Evolutionary conservation across 2,888 invertebrate genomes (phyloP).

Genomic region (Drosophila histrio): DNA sequence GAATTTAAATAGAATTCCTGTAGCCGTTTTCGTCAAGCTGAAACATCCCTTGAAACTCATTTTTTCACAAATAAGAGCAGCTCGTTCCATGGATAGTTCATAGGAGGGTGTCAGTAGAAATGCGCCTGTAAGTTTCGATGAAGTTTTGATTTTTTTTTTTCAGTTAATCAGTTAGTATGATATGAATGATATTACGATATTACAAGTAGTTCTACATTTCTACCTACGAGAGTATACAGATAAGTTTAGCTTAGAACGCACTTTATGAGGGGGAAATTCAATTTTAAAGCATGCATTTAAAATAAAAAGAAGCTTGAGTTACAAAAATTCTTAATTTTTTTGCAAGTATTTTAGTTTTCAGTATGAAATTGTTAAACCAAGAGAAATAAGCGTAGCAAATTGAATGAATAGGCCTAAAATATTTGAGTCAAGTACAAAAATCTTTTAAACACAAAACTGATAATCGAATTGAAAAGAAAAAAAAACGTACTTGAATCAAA

Average conservation of each 20-base stretch:
- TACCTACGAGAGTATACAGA: too few relatives aligned
- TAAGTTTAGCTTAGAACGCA: not conserved
- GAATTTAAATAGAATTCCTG: conserved; percentile 94
- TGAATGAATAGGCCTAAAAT: too few relatives aligned
- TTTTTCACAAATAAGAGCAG: conserved; percentile 93
- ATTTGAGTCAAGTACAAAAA: too few relatives aligned
- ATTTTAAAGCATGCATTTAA: not conserved
- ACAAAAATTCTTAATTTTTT: too few relatives aligned
- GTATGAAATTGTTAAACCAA: too few relatives aligned
- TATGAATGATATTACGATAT: conserved; percentile 4
- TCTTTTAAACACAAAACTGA: too few relatives aligned
- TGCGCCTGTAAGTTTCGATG: conserved; percentile 85
- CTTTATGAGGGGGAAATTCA: not conserved
- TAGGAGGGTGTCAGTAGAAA: conserved; percentile 94
- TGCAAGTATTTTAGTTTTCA: too few relatives aligned
- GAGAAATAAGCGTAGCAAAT: too few relatives aligned
- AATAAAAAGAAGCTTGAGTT: not conserved
- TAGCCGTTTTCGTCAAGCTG: conserved; percentile 94
- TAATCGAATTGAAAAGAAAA: not conserved
- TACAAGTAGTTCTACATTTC: not conserved
- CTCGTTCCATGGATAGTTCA: conserved; percentile 93
- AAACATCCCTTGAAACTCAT: conserved; percentile 95
- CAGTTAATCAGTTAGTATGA: conserved; percentile 6
- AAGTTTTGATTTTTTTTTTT: conserved; percentile 2
- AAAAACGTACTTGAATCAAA: too few relatives aligned